Percentiles rank a stretch among this genome's conserved stretches.
phyloP scores from a whole-genome alignment of 2,113 vertebrate genomes.

The Phylloscopus trochilus region DNA sequence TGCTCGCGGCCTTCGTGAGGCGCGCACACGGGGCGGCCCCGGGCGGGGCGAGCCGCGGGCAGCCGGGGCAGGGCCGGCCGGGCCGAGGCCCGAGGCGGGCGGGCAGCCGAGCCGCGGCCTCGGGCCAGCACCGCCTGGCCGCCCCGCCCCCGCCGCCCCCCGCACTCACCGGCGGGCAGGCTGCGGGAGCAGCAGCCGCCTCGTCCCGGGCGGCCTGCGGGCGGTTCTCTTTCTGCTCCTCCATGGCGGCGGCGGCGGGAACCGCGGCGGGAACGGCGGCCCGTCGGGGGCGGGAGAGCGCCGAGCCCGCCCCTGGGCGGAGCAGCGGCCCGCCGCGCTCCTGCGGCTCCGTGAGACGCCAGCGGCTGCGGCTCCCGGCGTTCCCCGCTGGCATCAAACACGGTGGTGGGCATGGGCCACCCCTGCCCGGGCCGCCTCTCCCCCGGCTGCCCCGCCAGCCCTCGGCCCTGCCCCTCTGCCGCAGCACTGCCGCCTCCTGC shows the following conservation, averaged over 20 bases:
- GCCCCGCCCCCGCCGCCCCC: too few species aligned
- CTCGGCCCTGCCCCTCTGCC: not conserved
- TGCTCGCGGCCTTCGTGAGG: not conserved
- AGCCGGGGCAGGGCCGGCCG: not conserved
- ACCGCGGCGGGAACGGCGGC: not conserved
- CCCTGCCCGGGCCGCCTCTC: not conserved
- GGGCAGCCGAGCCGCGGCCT: too few species aligned
- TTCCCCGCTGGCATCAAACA: rapidly evolving
- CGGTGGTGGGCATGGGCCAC: rapidly evolving
- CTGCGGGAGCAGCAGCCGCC: too few species aligned
- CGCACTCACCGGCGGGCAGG: too few species aligned
- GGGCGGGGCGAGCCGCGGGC: too few species aligned
- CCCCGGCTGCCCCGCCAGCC: not conserved
- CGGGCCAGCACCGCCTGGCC: too few species aligned
- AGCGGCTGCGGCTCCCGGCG: rapidly evolving
- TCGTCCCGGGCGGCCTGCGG: not conserved
- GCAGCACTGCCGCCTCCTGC: not conserved
- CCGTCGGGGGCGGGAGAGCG: not conserved
- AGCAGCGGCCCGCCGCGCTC: not conserved
- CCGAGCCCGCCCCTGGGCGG: not conserved
- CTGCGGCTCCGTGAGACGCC: rapidly evolving
- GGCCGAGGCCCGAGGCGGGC: not conserved
- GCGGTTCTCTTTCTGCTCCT: not conserved
- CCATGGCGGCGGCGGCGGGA: not conserved
- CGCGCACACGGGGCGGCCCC: not conserved